Conservation (phyloP, 2,797 vertebrate species). For the Phaenicophaeus curvirostris region DNA sequence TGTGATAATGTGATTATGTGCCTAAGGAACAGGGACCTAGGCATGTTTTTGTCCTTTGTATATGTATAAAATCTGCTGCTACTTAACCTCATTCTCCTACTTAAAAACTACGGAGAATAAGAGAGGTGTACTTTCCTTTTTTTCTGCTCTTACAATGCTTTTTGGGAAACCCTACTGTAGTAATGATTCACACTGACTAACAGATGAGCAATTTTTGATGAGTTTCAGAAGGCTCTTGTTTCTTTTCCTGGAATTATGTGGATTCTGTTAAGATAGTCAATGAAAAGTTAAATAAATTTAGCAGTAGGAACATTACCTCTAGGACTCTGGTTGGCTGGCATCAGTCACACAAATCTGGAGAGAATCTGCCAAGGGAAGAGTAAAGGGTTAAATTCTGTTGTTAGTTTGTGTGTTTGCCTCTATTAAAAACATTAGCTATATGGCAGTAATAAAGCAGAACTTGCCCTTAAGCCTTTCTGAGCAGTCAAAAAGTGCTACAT, state of each 20-base stretch:
- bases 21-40: neutral
- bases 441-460: neutral
- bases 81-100: neutral
- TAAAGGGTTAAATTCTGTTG: constrained; percentile 12
- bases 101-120: neutral
- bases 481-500: neutral
- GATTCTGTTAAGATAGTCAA: neutral
- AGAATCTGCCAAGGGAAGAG: neutral
- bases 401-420: neutral
- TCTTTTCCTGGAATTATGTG: neutral
- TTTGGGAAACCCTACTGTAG: constrained; percentile 11
- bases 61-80: neutral
- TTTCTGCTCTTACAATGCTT: fast-evolving
- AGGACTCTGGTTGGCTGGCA: neutral
- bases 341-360: neutral
- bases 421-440: neutral
- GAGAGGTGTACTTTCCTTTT: neutral
- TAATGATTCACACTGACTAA: neutral
- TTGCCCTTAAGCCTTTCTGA: constrained; percentile 26
- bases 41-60: neutral
- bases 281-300: neutral
- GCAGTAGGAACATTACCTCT: neutral
- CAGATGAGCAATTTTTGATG: neutral
- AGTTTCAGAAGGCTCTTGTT: neutral
- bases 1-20: neutral